Conservation (phyloP, 2,113 vertebrate genomes). For the Syngnathus floridae region DNA sequence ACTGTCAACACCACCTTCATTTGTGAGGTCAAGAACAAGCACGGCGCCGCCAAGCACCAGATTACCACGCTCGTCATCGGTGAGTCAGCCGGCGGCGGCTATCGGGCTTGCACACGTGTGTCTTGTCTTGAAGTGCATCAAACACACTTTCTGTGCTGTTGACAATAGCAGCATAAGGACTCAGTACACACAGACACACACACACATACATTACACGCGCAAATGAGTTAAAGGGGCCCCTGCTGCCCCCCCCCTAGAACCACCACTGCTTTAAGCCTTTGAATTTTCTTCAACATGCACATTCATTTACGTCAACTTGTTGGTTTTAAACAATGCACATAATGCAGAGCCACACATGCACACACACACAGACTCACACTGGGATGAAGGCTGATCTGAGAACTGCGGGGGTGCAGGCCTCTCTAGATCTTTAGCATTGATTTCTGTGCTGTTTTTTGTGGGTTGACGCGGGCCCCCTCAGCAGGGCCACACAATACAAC, state of each 20-base stretch:
- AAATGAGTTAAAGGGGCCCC: no score
- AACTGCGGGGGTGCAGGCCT: slow-evolving; percentile 36
- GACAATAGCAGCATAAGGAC: neutral
- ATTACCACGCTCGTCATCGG: slow-evolving; percentile 73
- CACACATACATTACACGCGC: no score
- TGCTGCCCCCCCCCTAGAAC: neutral
- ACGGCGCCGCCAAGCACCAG: slow-evolving; percentile 62
- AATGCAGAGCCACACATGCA: neutral
- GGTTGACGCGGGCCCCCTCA: slow-evolving; percentile 24
- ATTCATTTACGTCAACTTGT: neutral
- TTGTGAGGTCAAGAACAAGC: slow-evolving; percentile 72
- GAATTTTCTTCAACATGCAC: neutral
- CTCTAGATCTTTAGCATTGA: slow-evolving; percentile 27
- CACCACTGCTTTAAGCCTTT: neutral
- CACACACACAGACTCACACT: slow-evolving; percentile 41
- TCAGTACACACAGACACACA: neutral
- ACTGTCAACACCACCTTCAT: slow-evolving; percentile 80
- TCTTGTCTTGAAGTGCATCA: neutral
- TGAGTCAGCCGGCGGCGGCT: slow-evolving; percentile 50
- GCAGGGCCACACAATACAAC: slow-evolving; percentile 46
- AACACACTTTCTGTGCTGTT: neutral
- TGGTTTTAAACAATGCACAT: neutral
- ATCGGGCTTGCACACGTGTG: neutral
- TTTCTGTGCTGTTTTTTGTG: slow-evolving; percentile 21
- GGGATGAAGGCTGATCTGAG: slow-evolving; percentile 55